Evolutionary conservation across 2,113 vertebrate species (phyloP).

Genomic region (Leptodactylus fuscus): DNA sequence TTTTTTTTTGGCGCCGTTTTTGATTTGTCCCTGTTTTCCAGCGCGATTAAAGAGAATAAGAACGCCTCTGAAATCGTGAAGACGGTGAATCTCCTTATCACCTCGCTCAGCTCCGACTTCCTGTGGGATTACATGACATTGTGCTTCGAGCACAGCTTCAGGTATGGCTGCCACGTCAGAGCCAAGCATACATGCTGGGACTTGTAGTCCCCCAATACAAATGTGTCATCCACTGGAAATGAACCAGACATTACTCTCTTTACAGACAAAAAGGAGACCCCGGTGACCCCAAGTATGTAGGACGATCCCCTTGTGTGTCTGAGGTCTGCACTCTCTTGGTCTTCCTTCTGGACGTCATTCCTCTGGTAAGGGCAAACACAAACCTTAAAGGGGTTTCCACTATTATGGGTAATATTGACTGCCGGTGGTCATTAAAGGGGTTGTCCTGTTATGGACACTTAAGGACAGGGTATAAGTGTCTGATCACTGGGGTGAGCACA

Average conservation of each 20-base stretch:
- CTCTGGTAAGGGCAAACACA: slow-evolving; percentile 79
- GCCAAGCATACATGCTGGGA: neutral
- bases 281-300: slow-evolving; percentile 57
- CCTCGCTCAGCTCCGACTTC: slow-evolving; percentile 89
- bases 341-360: slow-evolving; percentile 92
- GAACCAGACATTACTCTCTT: neutral
- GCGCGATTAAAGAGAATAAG: slow-evolving; percentile 92
- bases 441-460: no score
- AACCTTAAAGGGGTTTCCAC: neutral
- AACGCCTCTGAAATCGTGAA: slow-evolving; percentile 94
- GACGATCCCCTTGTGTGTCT: slow-evolving; percentile 74
- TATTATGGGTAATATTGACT: no score
- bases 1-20: no score
- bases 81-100: slow-evolving; percentile 90
- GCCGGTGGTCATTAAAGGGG: no score
- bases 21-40: slow-evolving; percentile 70
- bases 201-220: neutral
- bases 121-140: slow-evolving; percentile 94
- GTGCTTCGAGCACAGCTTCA: slow-evolving; percentile 85
- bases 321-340: slow-evolving; percentile 89
- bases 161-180: slow-evolving; percentile 69
- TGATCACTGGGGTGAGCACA: no score
- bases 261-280: slow-evolving; percentile 5
- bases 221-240: neutral
- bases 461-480: no score